Evolutionary conservation across 2,797 vertebrate genomes (phyloP), one percentile per base, ranked within the genome.

Genomic region (Hemitrygon akajei): DNA sequence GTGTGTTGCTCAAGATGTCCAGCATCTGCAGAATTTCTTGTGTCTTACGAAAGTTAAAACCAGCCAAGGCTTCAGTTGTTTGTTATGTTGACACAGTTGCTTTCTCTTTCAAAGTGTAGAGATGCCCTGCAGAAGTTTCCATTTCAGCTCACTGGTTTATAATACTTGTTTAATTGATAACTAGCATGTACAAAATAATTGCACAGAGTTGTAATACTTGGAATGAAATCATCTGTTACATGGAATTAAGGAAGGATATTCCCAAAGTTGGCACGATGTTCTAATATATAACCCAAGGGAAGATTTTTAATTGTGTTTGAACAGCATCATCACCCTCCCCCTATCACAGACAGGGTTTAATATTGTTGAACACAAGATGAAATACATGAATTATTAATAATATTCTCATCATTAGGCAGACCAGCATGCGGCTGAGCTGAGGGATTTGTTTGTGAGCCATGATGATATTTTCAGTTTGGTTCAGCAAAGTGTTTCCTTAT

Each of bases 361-460:
- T 75, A 16, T 92, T 92, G 91, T 75, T 92, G 37, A 92, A 73
- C 11, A 47, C 30, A 69, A 92, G 40, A 37, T 71, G 71, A 75
- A 92, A 75, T 25, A 27, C 14, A 47, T 92, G 69, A 47, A 92
- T 75, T 89, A 66, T 89, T 92, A 75, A 92, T 75, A 73, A 75
- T 92, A 73, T 56, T 25, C 40, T 92, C 91, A 27, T 92, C 69
- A 92, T 92, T 92, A 92, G 30, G 73, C 91, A 30, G 71, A 92
- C 25, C 40, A 56, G 91, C 71, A 56, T 75, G 91, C 5, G 14
- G 37, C 91, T 75, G 71, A 92, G 71, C 20, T 47, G 91, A 92
- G 40, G 69, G 69, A 40, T 75, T 75, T 92, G 40, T 37, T 40
- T 58, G 4, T 16, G 27, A 16, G 82, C n/a, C 3, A n/a, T 5